A percentile compares a stretch with the other conserved stretches of the same genome.
These are phyloP conservation scores for Heliconius hermathena DNA, from an alignment of 1,140 invertebrate genomes.

Conservation along the genomic window DNA sequence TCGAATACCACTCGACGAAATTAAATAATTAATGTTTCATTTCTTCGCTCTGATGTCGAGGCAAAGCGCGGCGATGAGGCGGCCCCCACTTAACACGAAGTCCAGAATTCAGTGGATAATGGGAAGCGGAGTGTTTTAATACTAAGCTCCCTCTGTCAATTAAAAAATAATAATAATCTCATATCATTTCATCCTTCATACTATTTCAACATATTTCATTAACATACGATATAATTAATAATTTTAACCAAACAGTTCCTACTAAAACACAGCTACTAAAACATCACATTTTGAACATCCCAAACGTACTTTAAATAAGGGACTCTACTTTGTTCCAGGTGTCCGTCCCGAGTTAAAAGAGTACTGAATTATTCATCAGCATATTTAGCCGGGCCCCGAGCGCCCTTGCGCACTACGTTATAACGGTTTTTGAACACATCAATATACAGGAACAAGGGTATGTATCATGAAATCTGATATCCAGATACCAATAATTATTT, in stretches of 20 bases:
- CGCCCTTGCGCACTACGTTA: constrained; percentile 41
- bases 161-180: no score
- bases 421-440: constrained; percentile 29
- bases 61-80: no score
- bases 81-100: no score
- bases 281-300: constrained; percentile 30
- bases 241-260: not conserved
- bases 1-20: no score
- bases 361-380: constrained; percentile 73
- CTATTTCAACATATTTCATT: not conserved
- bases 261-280: constrained; percentile 6
- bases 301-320: constrained; percentile 28
- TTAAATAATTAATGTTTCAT: no score
- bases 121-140: no score
- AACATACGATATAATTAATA: not conserved
- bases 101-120: no score
- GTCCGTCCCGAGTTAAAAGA: constrained; percentile 67
- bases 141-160: no score
- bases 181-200: not conserved
- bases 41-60: no score
- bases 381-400: constrained; percentile 64
- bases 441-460: not conserved
- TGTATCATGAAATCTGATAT: constrained; percentile 1
- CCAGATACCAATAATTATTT: not conserved
- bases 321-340: constrained; percentile 75